Evolutionary conservation across 2,797 vertebrate genomes (phyloP), one percentile per base, ranked within the genome.

Genomic region (Cetoscarus ocellatus): DNA sequence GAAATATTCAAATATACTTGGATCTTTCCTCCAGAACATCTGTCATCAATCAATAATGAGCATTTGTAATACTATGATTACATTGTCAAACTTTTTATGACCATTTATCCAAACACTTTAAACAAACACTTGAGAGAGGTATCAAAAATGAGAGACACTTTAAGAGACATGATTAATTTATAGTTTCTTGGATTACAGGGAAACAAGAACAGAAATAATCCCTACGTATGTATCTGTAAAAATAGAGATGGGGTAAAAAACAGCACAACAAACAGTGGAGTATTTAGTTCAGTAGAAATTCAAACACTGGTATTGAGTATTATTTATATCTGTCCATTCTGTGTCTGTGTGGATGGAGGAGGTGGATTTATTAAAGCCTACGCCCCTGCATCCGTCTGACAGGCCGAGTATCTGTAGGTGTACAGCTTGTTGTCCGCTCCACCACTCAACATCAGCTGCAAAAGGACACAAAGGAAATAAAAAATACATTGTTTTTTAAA

Each of bases 371-470:
- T 49, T 7, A 8, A 1, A 38, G 18, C 75, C 94, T 94, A 98
- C 0, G 96, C 96, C 58, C 97, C 97, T 0, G 94, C 95, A 45
- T 97, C 96, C 1, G 95, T 96, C 68, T 91, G 88, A 61, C 91
- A 89, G 55, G 94, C 85, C 9, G 95, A 94, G 58, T 98, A 97
- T 92, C 73, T 95, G 94, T 96, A 99, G 58, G 96, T 96, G 91
- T 99, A 99, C 35, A 99, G 91, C 82, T 97, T 99, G 94, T 99
- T 99, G 89, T 99, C 98, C 9, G 98, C 97, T 12, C 98, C 98
- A 57, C 98, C 98, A 38, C 98, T 99, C 85, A 99, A 74, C 77
- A 99, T 95, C 88, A 99, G 81, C 98, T 95, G 84, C 12, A 87
- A 84, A 72, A 2, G 73, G 7, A 83, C 27, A 27, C 70, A 70